Percentiles rank a stretch among this genome's conserved stretches.
phyloP scores from a whole-genome alignment of 2,113 vertebrate genomes.

The Trematocara nigrifrons region DNA sequence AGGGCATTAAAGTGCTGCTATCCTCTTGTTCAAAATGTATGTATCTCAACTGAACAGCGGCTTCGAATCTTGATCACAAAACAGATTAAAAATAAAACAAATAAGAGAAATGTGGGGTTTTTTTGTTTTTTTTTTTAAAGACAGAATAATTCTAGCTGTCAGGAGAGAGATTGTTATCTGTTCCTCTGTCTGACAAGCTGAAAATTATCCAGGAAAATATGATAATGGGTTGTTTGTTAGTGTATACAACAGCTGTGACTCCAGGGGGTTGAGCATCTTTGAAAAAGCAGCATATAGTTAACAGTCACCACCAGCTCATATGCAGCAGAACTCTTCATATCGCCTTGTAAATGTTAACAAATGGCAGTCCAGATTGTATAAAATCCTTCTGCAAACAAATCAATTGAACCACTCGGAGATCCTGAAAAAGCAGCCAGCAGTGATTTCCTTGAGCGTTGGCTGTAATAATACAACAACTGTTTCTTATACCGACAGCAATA shows the following conservation, averaged over 20 bases:
- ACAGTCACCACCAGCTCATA: not conserved
- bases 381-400: conserved; percentile 4
- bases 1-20: not conserved
- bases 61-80: not conserved
- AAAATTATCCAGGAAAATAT: conserved; percentile 20
- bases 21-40: not conserved
- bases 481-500: not conserved
- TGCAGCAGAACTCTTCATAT: not conserved
- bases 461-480: not conserved
- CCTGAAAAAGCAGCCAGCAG: not conserved
- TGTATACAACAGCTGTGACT: conserved; percentile 34
- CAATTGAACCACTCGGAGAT: not conserved
- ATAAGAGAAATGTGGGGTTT: not conserved
- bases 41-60: not conserved
- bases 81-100: not conserved
- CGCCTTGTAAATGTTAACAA: conserved; percentile 28
- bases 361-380: conserved; percentile 32
- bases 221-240: conserved; percentile 38
- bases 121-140: not conserved
- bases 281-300: conserved; percentile 5
- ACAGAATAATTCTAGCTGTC: conserved; percentile 6
- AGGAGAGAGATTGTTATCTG: not conserved
- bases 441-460: not conserved
- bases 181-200: conserved; percentile 18
- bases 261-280: conserved; percentile 1